These are phyloP conservation scores for Gandaritis pyraliata DNA, from an alignment of 2,888 invertebrate genomes.

Conservation along the genomic window DNA sequence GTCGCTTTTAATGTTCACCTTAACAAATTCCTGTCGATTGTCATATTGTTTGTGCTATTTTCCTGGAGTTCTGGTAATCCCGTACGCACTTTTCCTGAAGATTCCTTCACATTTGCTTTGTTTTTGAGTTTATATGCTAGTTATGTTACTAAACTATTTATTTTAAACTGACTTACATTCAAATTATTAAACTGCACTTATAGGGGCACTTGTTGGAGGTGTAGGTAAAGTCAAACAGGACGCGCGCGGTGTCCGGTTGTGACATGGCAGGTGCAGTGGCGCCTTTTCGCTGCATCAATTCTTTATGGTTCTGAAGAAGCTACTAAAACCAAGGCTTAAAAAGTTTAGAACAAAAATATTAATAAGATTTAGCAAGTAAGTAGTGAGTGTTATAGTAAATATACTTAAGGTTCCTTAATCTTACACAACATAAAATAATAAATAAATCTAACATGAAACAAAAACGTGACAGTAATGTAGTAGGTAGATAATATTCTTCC, in stretches of 20 bases:
- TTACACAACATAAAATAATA: not conserved
- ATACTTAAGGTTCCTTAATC: too few relatives aligned
- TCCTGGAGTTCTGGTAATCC: slow-evolving; percentile 19
- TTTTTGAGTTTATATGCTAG: not conserved
- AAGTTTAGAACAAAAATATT: too few relatives aligned
- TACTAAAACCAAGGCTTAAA: too few relatives aligned
- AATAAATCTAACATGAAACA: slow-evolving; percentile 19
- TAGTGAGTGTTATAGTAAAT: too few relatives aligned
- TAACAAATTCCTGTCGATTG: too few relatives aligned
- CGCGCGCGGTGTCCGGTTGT: slow-evolving; percentile 36
- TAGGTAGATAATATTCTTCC: slow-evolving; percentile 6
- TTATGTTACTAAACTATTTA: not conserved
- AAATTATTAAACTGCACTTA: too few relatives aligned
- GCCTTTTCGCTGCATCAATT: slow-evolving; percentile 12
- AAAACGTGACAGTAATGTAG: slow-evolving; percentile 28
- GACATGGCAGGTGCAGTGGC: slow-evolving; percentile 64
- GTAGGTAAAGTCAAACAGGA: slow-evolving; percentile 33
- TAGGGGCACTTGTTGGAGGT: not conserved
- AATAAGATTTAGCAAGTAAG: too few relatives aligned
- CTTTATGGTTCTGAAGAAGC: too few relatives aligned
- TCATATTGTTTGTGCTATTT: slow-evolving; percentile 14
- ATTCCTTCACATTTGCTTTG: not conserved
- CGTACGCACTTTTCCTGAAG: slow-evolving; percentile 6
- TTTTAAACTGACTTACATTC: too few relatives aligned
- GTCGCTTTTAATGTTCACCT: not conserved